A percentile compares a stretch with the other conserved stretches of the same genome.
Conservation (phyloP, 2,888 invertebrate genomes). For the Diadegma fenestrale region DNA sequence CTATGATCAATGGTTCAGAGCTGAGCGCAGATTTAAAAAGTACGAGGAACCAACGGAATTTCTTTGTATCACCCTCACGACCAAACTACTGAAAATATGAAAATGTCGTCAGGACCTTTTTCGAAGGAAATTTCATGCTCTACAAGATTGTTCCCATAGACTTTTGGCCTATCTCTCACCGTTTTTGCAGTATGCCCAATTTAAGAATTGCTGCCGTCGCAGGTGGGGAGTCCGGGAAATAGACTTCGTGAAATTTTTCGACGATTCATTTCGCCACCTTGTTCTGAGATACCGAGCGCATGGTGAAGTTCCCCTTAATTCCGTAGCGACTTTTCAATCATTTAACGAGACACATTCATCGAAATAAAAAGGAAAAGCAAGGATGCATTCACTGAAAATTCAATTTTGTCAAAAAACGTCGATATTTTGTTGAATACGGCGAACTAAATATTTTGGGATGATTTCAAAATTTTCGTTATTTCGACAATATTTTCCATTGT, state of each 20-base stretch:
- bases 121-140: background rate
- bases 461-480: no score
- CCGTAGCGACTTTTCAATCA: constrained; percentile 10
- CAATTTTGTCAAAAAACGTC: no score
- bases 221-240: background rate
- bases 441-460: no score
- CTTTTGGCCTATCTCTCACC: background rate
- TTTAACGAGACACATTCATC: background rate
- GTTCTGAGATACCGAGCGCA: background rate
- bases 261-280: no score
- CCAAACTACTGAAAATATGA: background rate
- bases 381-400: no score
- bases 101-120: background rate
- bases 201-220: background rate
- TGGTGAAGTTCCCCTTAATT: background rate
- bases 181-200: background rate
- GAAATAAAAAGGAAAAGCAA: constrained; percentile 8
- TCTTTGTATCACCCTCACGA: background rate
- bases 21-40: background rate
- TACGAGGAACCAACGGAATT: background rate
- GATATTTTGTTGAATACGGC: no score
- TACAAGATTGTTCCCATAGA: background rate
- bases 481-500: no score
- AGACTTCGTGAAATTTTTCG: no score
- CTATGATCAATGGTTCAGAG: background rate